phyloP scores from a whole-genome alignment of 2,888 invertebrate genomes.

The Drosophila formosana region DNA sequence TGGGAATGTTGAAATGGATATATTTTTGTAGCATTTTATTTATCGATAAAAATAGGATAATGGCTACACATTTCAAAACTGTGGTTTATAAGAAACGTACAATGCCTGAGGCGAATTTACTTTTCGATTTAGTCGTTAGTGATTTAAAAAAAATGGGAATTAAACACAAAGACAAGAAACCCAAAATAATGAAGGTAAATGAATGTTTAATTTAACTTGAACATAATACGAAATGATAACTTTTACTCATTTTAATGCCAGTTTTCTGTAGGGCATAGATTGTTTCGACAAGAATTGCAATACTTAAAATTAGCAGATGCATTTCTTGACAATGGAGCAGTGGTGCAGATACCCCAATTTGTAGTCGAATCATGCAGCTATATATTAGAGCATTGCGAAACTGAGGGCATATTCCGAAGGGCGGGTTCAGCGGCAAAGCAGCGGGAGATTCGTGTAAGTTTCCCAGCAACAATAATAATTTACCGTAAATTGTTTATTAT shows the following conservation, averaged over 20 bases:
- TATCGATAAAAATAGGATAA: neutral
- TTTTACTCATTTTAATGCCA: neutral
- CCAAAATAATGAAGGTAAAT: constrained; percentile 40
- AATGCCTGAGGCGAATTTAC: constrained; percentile 84
- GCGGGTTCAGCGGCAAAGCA: constrained; percentile 94
- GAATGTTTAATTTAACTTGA: neutral
- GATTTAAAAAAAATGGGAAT: constrained; percentile 90
- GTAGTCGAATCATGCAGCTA: constrained; percentile 90
- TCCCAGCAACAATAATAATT: neutral
- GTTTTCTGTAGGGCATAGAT: constrained; percentile 10
- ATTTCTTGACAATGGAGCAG: constrained; percentile 89
- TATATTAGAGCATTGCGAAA: constrained; percentile 89
- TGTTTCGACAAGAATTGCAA: constrained; percentile 87
- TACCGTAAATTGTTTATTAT: neutral
- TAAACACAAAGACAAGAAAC: constrained; percentile 90
- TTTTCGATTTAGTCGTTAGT: constrained; percentile 87
- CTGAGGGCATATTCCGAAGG: constrained; percentile 95
- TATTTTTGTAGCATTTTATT: neutral
- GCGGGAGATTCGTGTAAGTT: constrained; percentile 90
- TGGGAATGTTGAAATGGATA: too few species aligned
- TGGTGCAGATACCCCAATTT: constrained; percentile 90
- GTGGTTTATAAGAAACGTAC: neutral
- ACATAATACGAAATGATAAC: too few species aligned
- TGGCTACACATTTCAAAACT: constrained; percentile 6
- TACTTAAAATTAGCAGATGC: constrained; percentile 86